Evolutionary conservation across 2,888 invertebrate genomes (phyloP).

Genomic region (Lasioglossum lativentre): DNA sequence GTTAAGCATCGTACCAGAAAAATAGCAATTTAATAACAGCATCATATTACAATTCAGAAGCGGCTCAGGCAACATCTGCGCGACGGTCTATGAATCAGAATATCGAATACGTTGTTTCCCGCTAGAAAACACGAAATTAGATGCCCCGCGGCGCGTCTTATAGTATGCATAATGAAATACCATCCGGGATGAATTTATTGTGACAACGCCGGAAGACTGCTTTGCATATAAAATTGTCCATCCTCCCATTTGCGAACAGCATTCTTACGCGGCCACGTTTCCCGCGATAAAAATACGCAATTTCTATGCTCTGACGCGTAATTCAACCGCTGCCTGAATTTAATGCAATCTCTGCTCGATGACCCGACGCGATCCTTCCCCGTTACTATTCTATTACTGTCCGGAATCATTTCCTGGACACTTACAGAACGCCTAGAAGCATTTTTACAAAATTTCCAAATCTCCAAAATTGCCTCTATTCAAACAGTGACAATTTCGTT

Average conservation of each 20-base stretch:
- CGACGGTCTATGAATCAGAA: constrained; percentile 72
- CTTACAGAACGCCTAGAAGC: too few species aligned
- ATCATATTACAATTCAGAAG: constrained; percentile 80
- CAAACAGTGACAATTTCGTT: neutral
- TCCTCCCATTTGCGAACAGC: neutral
- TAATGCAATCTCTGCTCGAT: neutral
- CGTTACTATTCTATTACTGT: neutral
- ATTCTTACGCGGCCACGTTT: neutral
- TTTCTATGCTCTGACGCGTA: neutral
- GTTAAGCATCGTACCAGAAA: too few species aligned
- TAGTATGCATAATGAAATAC: constrained; percentile 71
- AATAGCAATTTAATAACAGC: constrained; percentile 75
- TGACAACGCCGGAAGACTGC: constrained; percentile 49
- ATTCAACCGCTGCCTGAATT: too few species aligned
- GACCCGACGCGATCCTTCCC: neutral
- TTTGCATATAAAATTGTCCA: constrained; percentile 69
- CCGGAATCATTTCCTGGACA: too few species aligned
- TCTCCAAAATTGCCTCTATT: too few species aligned
- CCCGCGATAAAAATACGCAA: constrained; percentile 6
- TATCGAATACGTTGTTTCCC: constrained; percentile 57
- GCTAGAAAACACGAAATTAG: constrained; percentile 67
- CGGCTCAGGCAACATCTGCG: constrained; percentile 75
- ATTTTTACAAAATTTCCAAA: too few species aligned
- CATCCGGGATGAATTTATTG: constrained; percentile 70
- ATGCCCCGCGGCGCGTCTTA: constrained; percentile 58